These are phyloP conservation scores for Nemapogon koenigi DNA, from an alignment of 2,888 invertebrate genomes.

Conservation along the genomic window DNA sequence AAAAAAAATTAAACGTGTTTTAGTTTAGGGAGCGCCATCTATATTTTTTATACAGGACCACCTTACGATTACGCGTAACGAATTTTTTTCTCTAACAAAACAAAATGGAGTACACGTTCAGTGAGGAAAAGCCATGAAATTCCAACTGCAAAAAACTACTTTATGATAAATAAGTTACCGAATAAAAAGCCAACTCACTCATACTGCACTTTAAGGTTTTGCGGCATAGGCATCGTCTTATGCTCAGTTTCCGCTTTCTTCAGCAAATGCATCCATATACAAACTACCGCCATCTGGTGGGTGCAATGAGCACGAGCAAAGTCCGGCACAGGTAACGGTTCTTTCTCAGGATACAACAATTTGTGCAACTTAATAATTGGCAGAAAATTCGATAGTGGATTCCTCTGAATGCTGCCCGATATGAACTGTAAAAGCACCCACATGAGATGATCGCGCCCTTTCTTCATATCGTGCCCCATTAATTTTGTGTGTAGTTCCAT, in stretches of 20 bases:
- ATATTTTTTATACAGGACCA: no score
- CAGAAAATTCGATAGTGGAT: conserved; percentile 85
- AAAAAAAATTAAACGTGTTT: no score
- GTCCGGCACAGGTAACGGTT: conserved; percentile 89
- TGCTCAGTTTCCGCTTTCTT: conserved; percentile 92
- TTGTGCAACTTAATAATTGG: conserved; percentile 92
- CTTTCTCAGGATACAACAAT: conserved; percentile 90
- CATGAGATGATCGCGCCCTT: conserved; percentile 97
- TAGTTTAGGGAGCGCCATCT: no score
- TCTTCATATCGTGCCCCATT: conserved; percentile 79
- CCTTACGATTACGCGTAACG: no score
- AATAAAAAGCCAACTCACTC: conserved; percentile 64
- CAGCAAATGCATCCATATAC: conserved; percentile 95
- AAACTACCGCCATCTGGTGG: conserved; percentile 91
- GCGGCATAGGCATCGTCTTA: conserved; percentile 81
- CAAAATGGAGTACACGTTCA: no score
- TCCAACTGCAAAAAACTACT: no score
- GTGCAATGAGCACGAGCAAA: conserved; percentile 85
- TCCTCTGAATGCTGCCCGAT: conserved; percentile 94
- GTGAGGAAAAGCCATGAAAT: no score
- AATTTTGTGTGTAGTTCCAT: conserved; percentile 86
- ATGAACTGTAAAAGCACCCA: conserved; percentile 97
- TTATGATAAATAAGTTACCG: no score
- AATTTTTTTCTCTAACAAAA: no score
- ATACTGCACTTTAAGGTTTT: conserved; percentile 81